phyloP scores from a whole-genome alignment of 1,140 invertebrate species.

The Ceratosolen fusciceps region DNA sequence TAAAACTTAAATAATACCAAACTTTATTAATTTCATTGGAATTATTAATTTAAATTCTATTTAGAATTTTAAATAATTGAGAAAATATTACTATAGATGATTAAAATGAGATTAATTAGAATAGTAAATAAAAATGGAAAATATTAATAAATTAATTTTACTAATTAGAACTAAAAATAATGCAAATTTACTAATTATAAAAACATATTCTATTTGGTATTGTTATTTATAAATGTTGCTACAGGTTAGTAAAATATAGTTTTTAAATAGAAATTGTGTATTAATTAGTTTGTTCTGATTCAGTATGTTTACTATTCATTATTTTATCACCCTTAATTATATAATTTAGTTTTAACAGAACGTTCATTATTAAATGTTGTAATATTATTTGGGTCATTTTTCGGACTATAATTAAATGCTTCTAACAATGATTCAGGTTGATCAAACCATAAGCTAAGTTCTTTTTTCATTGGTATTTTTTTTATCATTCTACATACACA shows the following conservation, averaged over 20 bases:
- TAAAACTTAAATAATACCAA: no score
- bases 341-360: background rate
- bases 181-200: no score
- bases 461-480: slow-evolving; percentile 60
- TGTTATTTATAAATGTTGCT: no score
- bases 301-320: background rate
- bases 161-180: no score
- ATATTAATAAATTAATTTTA: no score
- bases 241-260: background rate
- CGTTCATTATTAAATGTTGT: background rate
- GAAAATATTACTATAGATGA: no score
- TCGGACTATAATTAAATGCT: slow-evolving; percentile 59
- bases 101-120: no score
- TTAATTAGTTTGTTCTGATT: background rate
- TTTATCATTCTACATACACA: slow-evolving; percentile 57
- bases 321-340: background rate
- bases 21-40: no score
- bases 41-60: no score
- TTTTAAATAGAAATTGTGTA: background rate
- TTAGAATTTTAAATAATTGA: no score
- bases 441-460: slow-evolving; percentile 64
- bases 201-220: no score
- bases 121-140: no score
- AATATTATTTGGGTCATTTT: slow-evolving; percentile 37
- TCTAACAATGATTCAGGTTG: slow-evolving; percentile 59